phyloP scores from a whole-genome alignment of 2,888 invertebrate species.

The Campopleginae sp. region DNA sequence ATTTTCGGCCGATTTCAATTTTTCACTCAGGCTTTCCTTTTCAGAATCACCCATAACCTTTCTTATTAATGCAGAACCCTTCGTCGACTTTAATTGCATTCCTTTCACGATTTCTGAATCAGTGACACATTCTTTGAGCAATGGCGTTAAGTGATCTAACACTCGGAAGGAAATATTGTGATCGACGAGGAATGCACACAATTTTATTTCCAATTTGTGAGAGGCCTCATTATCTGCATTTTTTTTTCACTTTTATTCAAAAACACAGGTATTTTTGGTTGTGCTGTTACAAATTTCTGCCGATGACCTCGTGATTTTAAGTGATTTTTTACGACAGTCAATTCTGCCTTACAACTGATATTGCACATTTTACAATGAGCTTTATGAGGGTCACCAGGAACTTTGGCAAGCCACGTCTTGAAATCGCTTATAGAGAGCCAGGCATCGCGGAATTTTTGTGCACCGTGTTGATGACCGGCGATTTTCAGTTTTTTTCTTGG shows the following conservation, averaged over 20 bases:
- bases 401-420: neutral
- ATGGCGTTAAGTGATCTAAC: constrained; percentile 32
- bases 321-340: neutral
- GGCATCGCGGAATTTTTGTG: constrained; percentile 5
- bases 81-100: constrained; percentile 69
- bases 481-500: neutral
- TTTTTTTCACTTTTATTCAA: constrained; percentile 12
- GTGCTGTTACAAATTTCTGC: neutral
- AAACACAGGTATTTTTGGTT: constrained; percentile 7
- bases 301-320: neutral
- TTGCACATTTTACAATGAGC: neutral
- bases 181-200: constrained; percentile 46
- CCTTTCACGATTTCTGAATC: constrained; percentile 70
- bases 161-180: constrained; percentile 42
- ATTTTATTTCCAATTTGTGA: constrained; percentile 16
- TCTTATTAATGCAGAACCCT: constrained; percentile 68
- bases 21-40: constrained; percentile 68
- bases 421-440: neutral
- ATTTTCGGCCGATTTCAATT: constrained; percentile 66
- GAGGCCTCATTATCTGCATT: neutral
- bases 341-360: neutral
- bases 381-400: neutral
- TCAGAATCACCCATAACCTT: constrained; percentile 70
- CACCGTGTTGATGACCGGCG: neutral
- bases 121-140: constrained; percentile 71